Conservation (phyloP, 2,888 invertebrate genomes). For the Nemotelus nigrinus region DNA sequence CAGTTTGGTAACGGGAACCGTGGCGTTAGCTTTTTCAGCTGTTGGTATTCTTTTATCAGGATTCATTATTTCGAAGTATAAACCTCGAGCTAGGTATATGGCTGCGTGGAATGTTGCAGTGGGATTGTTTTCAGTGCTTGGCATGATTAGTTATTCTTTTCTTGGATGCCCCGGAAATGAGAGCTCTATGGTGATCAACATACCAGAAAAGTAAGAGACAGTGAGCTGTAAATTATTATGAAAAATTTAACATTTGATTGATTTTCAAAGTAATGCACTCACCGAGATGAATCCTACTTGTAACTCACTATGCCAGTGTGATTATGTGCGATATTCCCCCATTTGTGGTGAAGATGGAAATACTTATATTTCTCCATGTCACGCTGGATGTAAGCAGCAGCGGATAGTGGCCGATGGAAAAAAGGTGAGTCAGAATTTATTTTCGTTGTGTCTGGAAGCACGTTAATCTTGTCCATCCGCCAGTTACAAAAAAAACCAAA, state of each 20-base stretch:
- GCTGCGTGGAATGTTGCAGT: conserved; percentile 77
- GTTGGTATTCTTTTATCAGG: conserved; percentile 76
- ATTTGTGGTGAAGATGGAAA: conserved; percentile 74
- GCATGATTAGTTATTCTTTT: conserved; percentile 73
- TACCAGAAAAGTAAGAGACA: conserved; percentile 56
- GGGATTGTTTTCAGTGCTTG: conserved; percentile 71
- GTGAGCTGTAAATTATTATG: neutral
- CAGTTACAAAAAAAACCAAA: neutral
- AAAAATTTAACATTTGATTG: neutral
- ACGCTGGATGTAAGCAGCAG: conserved; percentile 75
- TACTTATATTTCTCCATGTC: conserved; percentile 82
- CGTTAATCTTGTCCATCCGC: too few relatives aligned
- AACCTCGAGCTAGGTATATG: conserved; percentile 73
- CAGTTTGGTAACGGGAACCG: conserved; percentile 78
- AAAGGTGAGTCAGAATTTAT: conserved; percentile 59
- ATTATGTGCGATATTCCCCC: conserved; percentile 77
- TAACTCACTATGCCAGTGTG: conserved; percentile 74
- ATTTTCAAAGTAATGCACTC: neutral
- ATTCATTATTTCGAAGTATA: conserved; percentile 72
- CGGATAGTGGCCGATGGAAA: conserved; percentile 62
- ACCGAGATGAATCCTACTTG: conserved; percentile 63
- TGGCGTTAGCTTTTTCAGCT: conserved; percentile 76
- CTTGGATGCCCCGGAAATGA: conserved; percentile 74
- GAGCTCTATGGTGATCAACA: conserved; percentile 64
- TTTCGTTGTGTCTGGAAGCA: neutral